Evolutionary conservation across 2,888 invertebrate genomes (phyloP).

Genomic region (Pycnomerus fuliginosus): DNA sequence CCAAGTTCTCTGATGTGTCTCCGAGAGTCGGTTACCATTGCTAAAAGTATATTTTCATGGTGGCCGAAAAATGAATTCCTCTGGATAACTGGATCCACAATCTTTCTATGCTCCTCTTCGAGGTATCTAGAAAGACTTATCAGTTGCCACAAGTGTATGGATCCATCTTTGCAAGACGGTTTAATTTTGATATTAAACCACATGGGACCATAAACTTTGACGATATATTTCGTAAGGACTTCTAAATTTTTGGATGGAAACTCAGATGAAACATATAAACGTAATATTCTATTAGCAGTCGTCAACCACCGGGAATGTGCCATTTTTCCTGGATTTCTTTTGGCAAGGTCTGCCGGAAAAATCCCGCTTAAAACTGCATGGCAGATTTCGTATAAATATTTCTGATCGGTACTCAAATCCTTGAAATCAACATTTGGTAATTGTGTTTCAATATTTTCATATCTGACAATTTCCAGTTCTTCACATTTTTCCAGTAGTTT

Average conservation of each 20-base stretch:
- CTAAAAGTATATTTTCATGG: slow-evolving; percentile 3
- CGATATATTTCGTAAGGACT: not conserved
- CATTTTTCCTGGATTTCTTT: slow-evolving; percentile 5
- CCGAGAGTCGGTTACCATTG: slow-evolving; percentile 1
- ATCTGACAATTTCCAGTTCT: slow-evolving; percentile 2
- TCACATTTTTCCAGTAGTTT: slow-evolving; percentile 27
- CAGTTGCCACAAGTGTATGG: slow-evolving; percentile 1
- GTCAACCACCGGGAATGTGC: slow-evolving; percentile 1
- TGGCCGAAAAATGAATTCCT: slow-evolving; percentile 1
- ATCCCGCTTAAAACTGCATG: slow-evolving; percentile 5
- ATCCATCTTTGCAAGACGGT: slow-evolving; percentile 2
- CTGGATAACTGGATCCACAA: slow-evolving; percentile 1
- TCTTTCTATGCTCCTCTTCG: not conserved
- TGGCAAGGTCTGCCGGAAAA: slow-evolving; percentile 5
- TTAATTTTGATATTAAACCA: slow-evolving; percentile 2
- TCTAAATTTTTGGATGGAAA: not conserved
- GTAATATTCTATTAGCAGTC: slow-evolving; percentile 7
- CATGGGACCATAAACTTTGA: not conserved
- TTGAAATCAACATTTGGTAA: slow-evolving; percentile 4
- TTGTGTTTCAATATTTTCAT: not conserved
- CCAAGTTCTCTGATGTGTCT: slow-evolving; percentile 1
- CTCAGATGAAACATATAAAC: slow-evolving; percentile 3
- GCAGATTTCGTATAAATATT: slow-evolving; percentile 14
- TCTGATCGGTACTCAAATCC: slow-evolving; percentile 12
- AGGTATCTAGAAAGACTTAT: not conserved